A percentile compares a stretch with the other conserved stretches of the same genome.
These are phyloP conservation scores for Ophioninae sp. DNA, from an alignment of 2,888 invertebrate genomes.

Conservation along the genomic window DNA sequence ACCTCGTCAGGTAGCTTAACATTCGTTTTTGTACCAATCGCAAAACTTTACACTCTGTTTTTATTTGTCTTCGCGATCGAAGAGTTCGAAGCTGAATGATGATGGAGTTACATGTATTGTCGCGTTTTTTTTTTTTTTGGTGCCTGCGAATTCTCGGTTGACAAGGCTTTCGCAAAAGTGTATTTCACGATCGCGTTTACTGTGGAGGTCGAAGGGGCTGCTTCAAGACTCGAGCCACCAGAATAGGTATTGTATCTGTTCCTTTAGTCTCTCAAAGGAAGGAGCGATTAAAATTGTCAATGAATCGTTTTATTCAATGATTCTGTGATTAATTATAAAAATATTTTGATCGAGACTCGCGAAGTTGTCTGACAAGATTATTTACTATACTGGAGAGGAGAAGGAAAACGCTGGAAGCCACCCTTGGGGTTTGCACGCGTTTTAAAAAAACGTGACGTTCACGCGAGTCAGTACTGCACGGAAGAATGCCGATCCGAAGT, in stretches of 20 bases:
- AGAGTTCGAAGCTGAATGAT: slow-evolving; percentile 40
- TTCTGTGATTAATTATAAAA: neutral
- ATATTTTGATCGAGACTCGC: neutral
- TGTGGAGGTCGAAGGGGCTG: neutral
- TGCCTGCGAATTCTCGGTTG: neutral
- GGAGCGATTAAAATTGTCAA: neutral
- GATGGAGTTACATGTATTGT: slow-evolving; percentile 52
- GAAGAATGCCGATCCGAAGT: neutral
- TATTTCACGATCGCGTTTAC: neutral
- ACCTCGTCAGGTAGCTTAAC: slow-evolving; percentile 53
- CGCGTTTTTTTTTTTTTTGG: slow-evolving; percentile 52
- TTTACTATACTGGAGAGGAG: neutral
- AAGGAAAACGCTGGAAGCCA: neutral
- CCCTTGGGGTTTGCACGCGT: neutral
- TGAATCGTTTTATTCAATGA: neutral
- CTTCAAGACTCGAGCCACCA: slow-evolving; percentile 11
- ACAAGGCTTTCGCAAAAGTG: neutral
- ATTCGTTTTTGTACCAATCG: slow-evolving; percentile 46
- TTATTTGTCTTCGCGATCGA: slow-evolving; percentile 3
- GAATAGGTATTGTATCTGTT: neutral
- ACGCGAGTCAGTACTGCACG: neutral
- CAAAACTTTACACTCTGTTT: slow-evolving; percentile 38
- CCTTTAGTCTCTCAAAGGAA: neutral
- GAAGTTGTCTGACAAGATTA: neutral
- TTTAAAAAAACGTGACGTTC: neutral